These are phyloP conservation scores for Macrophya alboannulata DNA, from an alignment of 2,888 invertebrate species.

Conservation along the genomic window DNA sequence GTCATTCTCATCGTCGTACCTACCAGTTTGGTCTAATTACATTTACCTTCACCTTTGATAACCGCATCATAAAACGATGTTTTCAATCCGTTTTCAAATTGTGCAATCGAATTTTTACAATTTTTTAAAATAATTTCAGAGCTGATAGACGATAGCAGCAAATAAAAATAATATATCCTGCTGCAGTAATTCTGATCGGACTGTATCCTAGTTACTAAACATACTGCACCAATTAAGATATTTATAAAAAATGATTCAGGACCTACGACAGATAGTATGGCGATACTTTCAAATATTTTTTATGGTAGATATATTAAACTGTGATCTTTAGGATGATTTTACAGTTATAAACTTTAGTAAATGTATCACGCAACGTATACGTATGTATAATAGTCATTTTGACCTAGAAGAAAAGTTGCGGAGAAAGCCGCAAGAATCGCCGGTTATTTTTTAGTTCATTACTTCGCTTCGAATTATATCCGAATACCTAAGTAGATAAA, in stretches of 20 bases:
- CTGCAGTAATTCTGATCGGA: background rate
- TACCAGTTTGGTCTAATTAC: background rate
- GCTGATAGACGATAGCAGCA: background rate
- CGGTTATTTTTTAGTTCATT: slow-evolving; percentile 6
- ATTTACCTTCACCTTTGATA: slow-evolving; percentile 10
- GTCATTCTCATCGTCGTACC: slow-evolving; percentile 5
- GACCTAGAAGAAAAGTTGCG: slow-evolving; percentile 41
- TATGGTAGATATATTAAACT: slow-evolving; percentile 6
- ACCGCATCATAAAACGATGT: background rate
- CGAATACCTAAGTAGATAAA: background rate
- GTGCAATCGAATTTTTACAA: background rate
- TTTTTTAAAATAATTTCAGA: background rate
- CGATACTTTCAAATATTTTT: slow-evolving; percentile 14
- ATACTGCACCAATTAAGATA: background rate
- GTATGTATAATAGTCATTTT: slow-evolving; percentile 18
- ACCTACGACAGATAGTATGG: background rate
- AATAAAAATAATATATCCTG: background rate
- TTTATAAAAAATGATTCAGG: background rate
- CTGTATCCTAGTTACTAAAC: background rate
- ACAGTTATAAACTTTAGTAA: slow-evolving; percentile 40
- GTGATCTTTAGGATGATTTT: background rate
- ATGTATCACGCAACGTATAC: slow-evolving; percentile 23
- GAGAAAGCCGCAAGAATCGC: slow-evolving; percentile 31
- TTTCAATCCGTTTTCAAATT: background rate
- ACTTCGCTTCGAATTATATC: background rate